Evolutionary conservation across 2,888 invertebrate species (phyloP).

Genomic region (Scelioninae gen. 1): DNA sequence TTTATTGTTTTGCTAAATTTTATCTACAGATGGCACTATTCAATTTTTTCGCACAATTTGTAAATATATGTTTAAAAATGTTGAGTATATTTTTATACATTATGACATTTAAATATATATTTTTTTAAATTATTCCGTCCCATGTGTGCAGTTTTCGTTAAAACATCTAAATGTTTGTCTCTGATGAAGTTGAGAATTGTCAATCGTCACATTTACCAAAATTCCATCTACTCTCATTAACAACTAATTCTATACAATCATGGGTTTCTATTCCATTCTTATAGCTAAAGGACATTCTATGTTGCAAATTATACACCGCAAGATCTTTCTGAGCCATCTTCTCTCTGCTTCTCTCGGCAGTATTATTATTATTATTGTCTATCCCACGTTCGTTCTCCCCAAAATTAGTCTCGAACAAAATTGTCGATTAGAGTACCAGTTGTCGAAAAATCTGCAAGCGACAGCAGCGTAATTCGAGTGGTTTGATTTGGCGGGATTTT

Average conservation of each 20-base stretch:
- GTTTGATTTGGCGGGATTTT: conserved; percentile 11
- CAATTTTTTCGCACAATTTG: too few relatives aligned
- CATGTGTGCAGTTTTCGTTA: too few relatives aligned
- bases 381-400: conserved; percentile 34
- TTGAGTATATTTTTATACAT: too few relatives aligned
- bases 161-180: too few relatives aligned
- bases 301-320: conserved; percentile 46
- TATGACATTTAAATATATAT: too few relatives aligned
- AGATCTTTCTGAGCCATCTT: conserved; percentile 39
- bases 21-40: too few relatives aligned
- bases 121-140: too few relatives aligned
- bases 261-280: conserved; percentile 20
- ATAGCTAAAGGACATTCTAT: conserved; percentile 46
- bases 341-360: conserved; percentile 28
- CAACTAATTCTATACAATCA: conserved; percentile 48
- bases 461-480: neutral
- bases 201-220: conserved; percentile 12
- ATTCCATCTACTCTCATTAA: conserved; percentile 35
- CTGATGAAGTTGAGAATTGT: neutral
- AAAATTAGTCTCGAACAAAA: conserved; percentile 44
- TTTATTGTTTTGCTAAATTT: too few relatives aligned
- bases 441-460: conserved; percentile 24
- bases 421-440: conserved; percentile 30
- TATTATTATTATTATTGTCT: conserved; percentile 55
- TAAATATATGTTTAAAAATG: too few relatives aligned